phyloP scores from a whole-genome alignment of 1,140 invertebrate genomes.

The Holotrichia oblita region DNA sequence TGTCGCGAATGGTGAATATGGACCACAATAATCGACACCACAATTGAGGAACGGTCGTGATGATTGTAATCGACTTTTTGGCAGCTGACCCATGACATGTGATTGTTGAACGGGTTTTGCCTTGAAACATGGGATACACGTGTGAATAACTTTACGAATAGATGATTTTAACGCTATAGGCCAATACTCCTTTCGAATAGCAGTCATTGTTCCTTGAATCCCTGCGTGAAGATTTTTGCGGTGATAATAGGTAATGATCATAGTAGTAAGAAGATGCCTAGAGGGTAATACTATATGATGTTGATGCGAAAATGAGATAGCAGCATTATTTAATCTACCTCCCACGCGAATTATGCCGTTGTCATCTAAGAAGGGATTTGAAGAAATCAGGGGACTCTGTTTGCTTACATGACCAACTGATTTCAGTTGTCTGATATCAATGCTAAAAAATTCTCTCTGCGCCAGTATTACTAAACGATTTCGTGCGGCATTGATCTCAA shows the following conservation, averaged over 20 bases:
- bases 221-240: constrained; percentile 53
- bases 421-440: too few relatives aligned
- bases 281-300: constrained; percentile 45
- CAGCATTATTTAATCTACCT: constrained; percentile 50
- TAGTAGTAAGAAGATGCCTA: constrained; percentile 44
- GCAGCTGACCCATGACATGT: constrained; percentile 41
- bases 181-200: constrained; percentile 52
- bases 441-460: constrained; percentile 48
- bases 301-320: constrained; percentile 44
- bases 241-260: constrained; percentile 43
- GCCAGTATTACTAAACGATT: too few relatives aligned
- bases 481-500: too few relatives aligned
- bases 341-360: constrained; percentile 51
- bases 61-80: constrained; percentile 31
- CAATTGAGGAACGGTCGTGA: constrained; percentile 41
- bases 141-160: too few relatives aligned
- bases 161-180: too few relatives aligned
- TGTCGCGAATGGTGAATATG: constrained; percentile 40
- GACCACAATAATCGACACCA: constrained; percentile 44
- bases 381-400: constrained; percentile 52
- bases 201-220: constrained; percentile 48
- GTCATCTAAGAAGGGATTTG: constrained; percentile 49
- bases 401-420: constrained; percentile 56
- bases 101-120: not conserved
- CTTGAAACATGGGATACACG: too few relatives aligned